Base-by-base conservation (phyloP, 2,797 vertebrate species). In the Glyptemys insculpta region DNA sequence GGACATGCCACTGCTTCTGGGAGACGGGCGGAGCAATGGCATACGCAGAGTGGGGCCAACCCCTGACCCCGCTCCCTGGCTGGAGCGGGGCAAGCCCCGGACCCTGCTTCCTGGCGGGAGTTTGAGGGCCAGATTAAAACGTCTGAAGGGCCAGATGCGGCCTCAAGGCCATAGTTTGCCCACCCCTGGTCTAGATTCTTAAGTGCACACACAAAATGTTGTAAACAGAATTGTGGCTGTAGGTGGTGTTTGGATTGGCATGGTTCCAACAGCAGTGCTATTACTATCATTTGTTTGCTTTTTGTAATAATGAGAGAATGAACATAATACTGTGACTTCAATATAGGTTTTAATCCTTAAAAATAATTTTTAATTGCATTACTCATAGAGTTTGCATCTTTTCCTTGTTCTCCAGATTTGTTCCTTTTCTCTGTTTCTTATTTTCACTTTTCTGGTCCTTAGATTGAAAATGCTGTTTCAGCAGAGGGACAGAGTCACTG, bases 181-280 rank as follows among this genome's bases (percentile, higher is more conserved):
- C 50, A 50, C 15, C 15, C 15, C 15, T 50, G 50, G 0, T 0
- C 41, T n/a, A 62, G 12, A 6, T 78, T 94, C 80, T 76, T 29
- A 47, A 19, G 85, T 34, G 44, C 34, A 27, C 59, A 80, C 86
- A 83, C 12, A 57, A 29, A 85, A 49, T 25, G 1, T n/a, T 1
- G 2, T 79, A 83, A 1, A 5, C 34, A 49, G 10, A 0, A 81
- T 1, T 76, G 85, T 12, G n/a, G 29, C 76, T 90, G 31, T 50
- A 54, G 3, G 1, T 85, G 76, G 34, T 23, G 5, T 72, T 76
- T 49, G 50, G 47, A 85, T 94, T 78, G 78, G 85, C 4, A 9
- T 6, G 1, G 56, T 14, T 34, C 19, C 41, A 37, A 44, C 1
- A 79, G 86, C 15, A 31, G 84, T 0, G 0, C 29, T 86, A 5